Percentiles rank a stretch among this genome's conserved stretches.
Evolutionary conservation across 2,797 vertebrate genomes (phyloP).

Genomic region (Macroramphosus scolopax): DNA sequence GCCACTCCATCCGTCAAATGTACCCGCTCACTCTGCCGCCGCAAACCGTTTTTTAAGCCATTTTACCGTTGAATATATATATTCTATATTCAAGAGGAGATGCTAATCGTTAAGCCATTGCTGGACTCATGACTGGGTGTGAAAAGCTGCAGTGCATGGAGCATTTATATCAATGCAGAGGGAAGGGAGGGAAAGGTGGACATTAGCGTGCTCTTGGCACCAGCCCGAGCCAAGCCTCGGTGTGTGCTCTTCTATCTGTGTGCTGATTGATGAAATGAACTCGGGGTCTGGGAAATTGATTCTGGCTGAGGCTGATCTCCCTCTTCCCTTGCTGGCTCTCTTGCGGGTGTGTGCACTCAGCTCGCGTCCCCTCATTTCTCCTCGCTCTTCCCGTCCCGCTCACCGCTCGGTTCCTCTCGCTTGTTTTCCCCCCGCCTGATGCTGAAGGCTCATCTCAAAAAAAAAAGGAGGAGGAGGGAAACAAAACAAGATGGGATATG

Average conservation of each 20-base stretch:
- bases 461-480: not conserved
- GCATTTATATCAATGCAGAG: slow-evolving; percentile 52
- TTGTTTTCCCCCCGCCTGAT: slow-evolving; percentile 30
- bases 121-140: slow-evolving; percentile 43
- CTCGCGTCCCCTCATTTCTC: slow-evolving; percentile 14
- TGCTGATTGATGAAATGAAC: slow-evolving; percentile 78
- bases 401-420: slow-evolving; percentile 21
- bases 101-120: slow-evolving; percentile 37
- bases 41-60: slow-evolving; percentile 17
- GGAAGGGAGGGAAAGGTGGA: slow-evolving; percentile 60
- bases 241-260: slow-evolving; percentile 63
- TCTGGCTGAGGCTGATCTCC: slow-evolving; percentile 64
- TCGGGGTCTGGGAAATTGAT: slow-evolving; percentile 71
- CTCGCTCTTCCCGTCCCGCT: slow-evolving; percentile 21
- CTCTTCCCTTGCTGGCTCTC: slow-evolving; percentile 26
- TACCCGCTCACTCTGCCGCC: slow-evolving; percentile 35
- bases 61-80: too few relatives aligned
- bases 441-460: slow-evolving; percentile 36
- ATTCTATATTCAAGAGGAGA: slow-evolving; percentile 36
- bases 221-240: slow-evolving; percentile 42
- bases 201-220: slow-evolving; percentile 57
- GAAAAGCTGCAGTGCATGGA: slow-evolving; percentile 48
- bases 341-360: slow-evolving; percentile 24
- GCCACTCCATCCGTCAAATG: slow-evolving; percentile 60
- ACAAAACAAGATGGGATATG: slow-evolving; percentile 29